A percentile compares a stretch with the other conserved stretches of the same genome.
Evolutionary conservation across 2,797 vertebrate species (phyloP).

Genomic region (Chelon auratus): DNA sequence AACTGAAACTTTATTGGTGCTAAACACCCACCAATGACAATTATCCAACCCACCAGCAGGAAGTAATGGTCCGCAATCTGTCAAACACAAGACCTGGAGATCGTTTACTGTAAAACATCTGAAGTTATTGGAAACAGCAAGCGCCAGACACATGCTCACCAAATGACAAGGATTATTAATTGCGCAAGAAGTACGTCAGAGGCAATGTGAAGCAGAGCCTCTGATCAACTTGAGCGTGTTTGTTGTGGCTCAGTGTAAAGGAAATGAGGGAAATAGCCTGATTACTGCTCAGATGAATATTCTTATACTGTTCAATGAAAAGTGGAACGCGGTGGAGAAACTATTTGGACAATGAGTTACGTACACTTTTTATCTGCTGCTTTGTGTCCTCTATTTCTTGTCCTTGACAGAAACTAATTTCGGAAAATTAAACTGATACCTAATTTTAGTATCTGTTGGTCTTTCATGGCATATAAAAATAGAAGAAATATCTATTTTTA

Average conservation of each 20-base stretch:
- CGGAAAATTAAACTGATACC: not conserved
- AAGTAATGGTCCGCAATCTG: slow-evolving; percentile 71
- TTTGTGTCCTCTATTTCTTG: not conserved
- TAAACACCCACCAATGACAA: slow-evolving; percentile 77
- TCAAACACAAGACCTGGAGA: slow-evolving; percentile 71
- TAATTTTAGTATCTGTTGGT: not conserved
- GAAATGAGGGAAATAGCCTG: slow-evolving; percentile 46
- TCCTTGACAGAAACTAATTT: not conserved
- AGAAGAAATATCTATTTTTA: not conserved
- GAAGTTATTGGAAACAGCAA: slow-evolving; percentile 58
- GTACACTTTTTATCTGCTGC: not conserved
- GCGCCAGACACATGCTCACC: slow-evolving; percentile 67
- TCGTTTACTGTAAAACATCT: slow-evolving; percentile 70
- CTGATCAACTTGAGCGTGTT: slow-evolving; percentile 43
- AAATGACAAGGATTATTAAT: slow-evolving; percentile 74
- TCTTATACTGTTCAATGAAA: slow-evolving; percentile 46
- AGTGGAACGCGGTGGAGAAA: slow-evolving; percentile 21
- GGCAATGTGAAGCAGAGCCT: slow-evolving; percentile 34
- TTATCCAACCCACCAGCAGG: slow-evolving; percentile 75
- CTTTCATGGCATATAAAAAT: not conserved
- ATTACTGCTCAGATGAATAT: slow-evolving; percentile 32
- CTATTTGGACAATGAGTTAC: not conserved
- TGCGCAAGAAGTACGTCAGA: slow-evolving; percentile 65
- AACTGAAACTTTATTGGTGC: slow-evolving; percentile 74
- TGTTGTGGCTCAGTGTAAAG: slow-evolving; percentile 67